Evolutionary conservation across 2,113 vertebrate genomes (phyloP), one percentile per base, ranked within the genome.

Genomic region (Nicator chloris): DNA sequence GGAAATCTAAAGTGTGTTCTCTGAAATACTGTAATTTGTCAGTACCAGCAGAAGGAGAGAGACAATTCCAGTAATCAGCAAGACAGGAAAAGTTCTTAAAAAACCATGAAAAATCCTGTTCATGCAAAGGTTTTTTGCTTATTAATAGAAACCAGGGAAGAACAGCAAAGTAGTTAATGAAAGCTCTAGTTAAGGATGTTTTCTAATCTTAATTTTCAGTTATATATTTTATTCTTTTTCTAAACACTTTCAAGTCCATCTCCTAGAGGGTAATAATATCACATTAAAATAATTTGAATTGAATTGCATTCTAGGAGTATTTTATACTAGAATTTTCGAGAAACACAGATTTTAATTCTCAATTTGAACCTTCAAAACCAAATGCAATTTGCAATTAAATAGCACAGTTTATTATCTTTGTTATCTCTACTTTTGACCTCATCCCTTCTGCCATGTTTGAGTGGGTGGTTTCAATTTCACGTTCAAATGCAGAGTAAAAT

Each of bases 11-110:
- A 76, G 50, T 33, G 54, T 26, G 16, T 65, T 90, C 88, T 91
- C 44, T 57, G 71, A 82, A 91, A 70, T 66, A 31, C 53, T 94
- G 59, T 81, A 64, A 91, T 88, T 90, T 88, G 31, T 66, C 71
- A 57, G 49, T 63, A 76, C 30, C 3, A 33, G 63, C 30, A 86
- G 71, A 85, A 75, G 26, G 37, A 45, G 30, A 75, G 40, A 73
- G 42, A 60, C 9, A 16, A 66, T 76, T 80, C 28, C 28, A 45
- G 78, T 77, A 72, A 83, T 60, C 83, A 79, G 63, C 26, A 66
- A 45, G 42, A 60, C 27, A 65, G 35, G 51, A 77, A 65, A 53
- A 65, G 57, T 27, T 86, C 39, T 53, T 19, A 33, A 51, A 40
- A 71, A 60, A 33, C 17, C 9, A 21, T 8, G 1, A 35, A 49